Evolutionary conservation across 2,113 vertebrate species (phyloP), one percentile per base, ranked within the genome.

Genomic region (Poeciliopsis turrubarensis): DNA sequence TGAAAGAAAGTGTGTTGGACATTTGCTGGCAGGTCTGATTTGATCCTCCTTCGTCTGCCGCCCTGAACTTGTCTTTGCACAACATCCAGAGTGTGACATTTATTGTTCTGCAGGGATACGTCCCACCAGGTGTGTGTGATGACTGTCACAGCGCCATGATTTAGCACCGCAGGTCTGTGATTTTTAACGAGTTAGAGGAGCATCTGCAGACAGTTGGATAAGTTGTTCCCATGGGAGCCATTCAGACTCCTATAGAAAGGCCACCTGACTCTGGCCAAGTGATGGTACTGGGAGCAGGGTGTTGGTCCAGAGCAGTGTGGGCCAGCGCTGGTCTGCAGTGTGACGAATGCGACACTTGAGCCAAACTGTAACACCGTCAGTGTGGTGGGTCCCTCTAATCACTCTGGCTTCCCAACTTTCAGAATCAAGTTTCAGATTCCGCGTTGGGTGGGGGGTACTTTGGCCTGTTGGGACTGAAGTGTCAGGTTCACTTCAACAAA

Each of bases 341-440:
- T 94, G 93, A 94, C 91, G 79, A 94, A 93, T 91, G 79, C 80
- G 93, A 93, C 92, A 94, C 89, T 86, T 89, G 90, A 94, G 92
- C 89, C 87, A 83, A 86, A 93, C 85, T 94, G 92, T 94, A 92
- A 93, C 92, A 89, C 77, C 80, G 60, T 82, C 87, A 81, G 83
- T 77, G 72, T 80, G 86, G 88, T 87, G 87, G 86, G 89, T 91
- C 84, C 81, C 80, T 77, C 89, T 84, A 89, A 93, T 92, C 86
- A 85, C 84, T 85, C 86, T 72, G 81, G 67, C 86, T 84, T 78
- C 84, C 85, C 85, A 77, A 91, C 89, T 84, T 84, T 74, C 80
- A 87, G 91, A 68, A 31, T 92, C 82, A 0, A 65, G 76, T 93
- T 92, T 92, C 92, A 78, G 81, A 91, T 92, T 93, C 91, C 86